phyloP scores from a whole-genome alignment of 2,113 vertebrate species.

The Lepisosteus osseus region DNA sequence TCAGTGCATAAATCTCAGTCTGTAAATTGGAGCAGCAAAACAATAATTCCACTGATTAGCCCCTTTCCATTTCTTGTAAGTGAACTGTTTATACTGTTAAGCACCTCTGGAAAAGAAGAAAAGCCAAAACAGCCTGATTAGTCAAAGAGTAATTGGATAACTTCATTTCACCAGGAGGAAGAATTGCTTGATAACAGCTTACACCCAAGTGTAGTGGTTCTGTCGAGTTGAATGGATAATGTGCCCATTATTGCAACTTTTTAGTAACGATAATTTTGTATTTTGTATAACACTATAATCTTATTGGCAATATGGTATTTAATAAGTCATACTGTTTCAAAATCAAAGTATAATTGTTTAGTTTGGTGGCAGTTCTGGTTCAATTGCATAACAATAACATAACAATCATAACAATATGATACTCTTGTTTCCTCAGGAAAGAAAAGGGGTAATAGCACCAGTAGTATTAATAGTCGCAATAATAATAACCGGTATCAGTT shows the following conservation, averaged over 20 bases:
- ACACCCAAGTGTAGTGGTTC: conserved; percentile 88
- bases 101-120: conserved; percentile 99
- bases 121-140: conserved; percentile 99
- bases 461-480: too few relatives aligned
- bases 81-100: conserved; percentile 99
- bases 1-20: conserved; percentile 96
- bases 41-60: conserved; percentile 99
- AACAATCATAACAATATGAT: too few relatives aligned
- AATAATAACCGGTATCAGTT: too few relatives aligned
- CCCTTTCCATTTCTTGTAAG: conserved; percentile 99
- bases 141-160: conserved; percentile 98
- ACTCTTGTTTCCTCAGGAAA: too few relatives aligned
- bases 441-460: too few relatives aligned
- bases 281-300: background rate
- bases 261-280: background rate
- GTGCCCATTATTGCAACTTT: conserved; percentile 71
- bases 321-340: background rate
- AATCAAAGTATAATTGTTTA: background rate
- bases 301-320: background rate
- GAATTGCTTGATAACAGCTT: conserved; percentile 94
- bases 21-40: conserved; percentile 99
- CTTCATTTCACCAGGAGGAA: conserved; percentile 97
- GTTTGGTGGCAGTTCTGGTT: background rate
- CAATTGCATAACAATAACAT: too few relatives aligned
- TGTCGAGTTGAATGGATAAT: conserved; percentile 85